Base-by-base conservation (phyloP, 2,888 invertebrate species). In the Pristionchus exspectatus region DNA sequence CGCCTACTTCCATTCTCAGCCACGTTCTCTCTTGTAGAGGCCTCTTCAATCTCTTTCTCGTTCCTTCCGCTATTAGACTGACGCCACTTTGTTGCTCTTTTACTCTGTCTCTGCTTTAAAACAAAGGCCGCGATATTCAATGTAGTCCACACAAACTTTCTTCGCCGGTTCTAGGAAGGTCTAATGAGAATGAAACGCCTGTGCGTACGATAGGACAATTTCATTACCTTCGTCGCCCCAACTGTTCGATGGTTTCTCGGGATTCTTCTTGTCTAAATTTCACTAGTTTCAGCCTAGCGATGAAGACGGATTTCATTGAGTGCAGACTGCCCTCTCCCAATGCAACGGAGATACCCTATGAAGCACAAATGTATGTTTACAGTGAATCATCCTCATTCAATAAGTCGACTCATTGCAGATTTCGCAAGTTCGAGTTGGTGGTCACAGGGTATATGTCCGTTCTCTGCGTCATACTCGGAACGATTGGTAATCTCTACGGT, bases 361-460 rank as follows among this genome's bases (percentile, higher is more conserved):
- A 77, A 24, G 77, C 30, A n/a, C 77, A 77, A 7, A 44, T 44
- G 44, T 77, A 12, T 10, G 77, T 77, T 44, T 16, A 44, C 10
- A n/a, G 30, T 27, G 14, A 12, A n/a, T 69, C 24, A 69, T 69
- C 30, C 21, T 24, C 44, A 77, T 72, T 21, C 30, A 44, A 77
- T 50, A 44, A 44, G 33, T 18, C 14, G 14, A 50, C 14, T n/a
- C 9, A 84, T 84, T 84, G 12, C 24, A 56, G 38, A 83, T 91
- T 90, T 83, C 92, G 91, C 24, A 87, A 72, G 38, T 92, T 93
- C 91, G 90, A 91, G 21, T 89, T 91, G 30, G 66, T 94, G 21
- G 84, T 94, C 50, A 93, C 93, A 72, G 94, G 94, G 30, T 93
- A 92, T 90, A 50, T 94, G 88, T 93, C 94, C 83, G 90, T 92